These are phyloP conservation scores for Oscheius myriophilus DNA, from an alignment of 2,888 invertebrate genomes.

Conservation along the genomic window DNA sequence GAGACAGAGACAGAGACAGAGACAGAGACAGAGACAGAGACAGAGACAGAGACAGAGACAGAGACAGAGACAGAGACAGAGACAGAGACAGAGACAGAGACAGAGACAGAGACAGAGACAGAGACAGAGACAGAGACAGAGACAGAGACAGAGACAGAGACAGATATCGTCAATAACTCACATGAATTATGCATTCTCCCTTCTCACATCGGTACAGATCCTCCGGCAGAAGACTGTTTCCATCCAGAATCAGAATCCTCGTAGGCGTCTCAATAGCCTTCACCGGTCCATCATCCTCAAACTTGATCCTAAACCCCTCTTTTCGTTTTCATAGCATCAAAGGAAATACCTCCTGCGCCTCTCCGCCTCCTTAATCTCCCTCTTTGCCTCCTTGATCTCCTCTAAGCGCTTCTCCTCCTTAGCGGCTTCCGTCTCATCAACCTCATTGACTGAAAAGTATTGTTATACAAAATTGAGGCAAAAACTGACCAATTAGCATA, in stretches of 20 bases:
- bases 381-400: slow-evolving; percentile 33
- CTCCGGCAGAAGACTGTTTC: slow-evolving; percentile 75
- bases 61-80: too few species aligned
- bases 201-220: slow-evolving; percentile 76
- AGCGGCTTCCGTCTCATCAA: slow-evolving; percentile 47
- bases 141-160: too few species aligned
- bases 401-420: slow-evolving; percentile 46
- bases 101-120: too few species aligned
- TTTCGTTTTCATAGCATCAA: background rate
- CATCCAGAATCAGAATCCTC: slow-evolving; percentile 74
- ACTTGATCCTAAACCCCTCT: slow-evolving; percentile 4
- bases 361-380: slow-evolving; percentile 25
- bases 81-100: too few species aligned
- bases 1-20: too few species aligned
- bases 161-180: slow-evolving; percentile 54
- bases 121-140: too few species aligned
- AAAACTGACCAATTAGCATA: slow-evolving; percentile 75
- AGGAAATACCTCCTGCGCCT: slow-evolving; percentile 27
- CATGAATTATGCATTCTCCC: slow-evolving; percentile 76
- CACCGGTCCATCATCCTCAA: slow-evolving; percentile 15
- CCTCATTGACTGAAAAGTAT: slow-evolving; percentile 31
- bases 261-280: slow-evolving; percentile 37
- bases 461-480: too few species aligned
- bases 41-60: too few species aligned
- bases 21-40: too few species aligned